Evolutionary conservation across 2,113 vertebrate species (phyloP).

Genomic region (Aldabrachelys gigantea): DNA sequence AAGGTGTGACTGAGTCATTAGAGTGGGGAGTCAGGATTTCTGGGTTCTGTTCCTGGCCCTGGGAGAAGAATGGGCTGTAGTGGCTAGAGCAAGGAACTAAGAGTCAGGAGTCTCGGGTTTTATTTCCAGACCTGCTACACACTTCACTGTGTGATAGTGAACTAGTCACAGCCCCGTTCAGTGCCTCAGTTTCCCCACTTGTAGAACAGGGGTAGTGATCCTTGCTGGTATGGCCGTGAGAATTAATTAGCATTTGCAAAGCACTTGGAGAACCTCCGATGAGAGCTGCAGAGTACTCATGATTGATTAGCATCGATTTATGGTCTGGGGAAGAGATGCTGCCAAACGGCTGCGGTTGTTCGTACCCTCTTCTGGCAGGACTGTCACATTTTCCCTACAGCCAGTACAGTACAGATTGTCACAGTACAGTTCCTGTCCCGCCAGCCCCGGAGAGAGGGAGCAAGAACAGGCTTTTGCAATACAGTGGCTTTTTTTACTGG

Average conservation of each 20-base stretch:
- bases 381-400: not conserved
- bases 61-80: not conserved
- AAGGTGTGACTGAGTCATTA: not conserved
- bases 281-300: not conserved
- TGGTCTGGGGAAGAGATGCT: not conserved
- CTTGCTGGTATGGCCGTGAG: not conserved
- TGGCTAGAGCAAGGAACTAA: not conserved
- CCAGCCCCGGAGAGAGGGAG: fast-evolving
- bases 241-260: not conserved
- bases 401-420: not conserved
- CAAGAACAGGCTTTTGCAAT: not conserved
- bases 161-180: not conserved
- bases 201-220: too few species aligned
- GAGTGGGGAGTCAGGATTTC: not conserved
- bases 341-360: not conserved
- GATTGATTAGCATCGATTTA: not conserved
- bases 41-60: not conserved
- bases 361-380: not conserved
- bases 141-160: too few species aligned
- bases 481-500: not conserved
- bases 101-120: not conserved
- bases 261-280: not conserved
- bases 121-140: not conserved
- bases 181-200: not conserved
- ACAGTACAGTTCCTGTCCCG: not conserved